Percentiles rank a stretch among this genome's conserved stretches.
Evolutionary conservation across 2,888 invertebrate species (phyloP).

Genomic region (Acanthococcus lagerstroemiae): DNA sequence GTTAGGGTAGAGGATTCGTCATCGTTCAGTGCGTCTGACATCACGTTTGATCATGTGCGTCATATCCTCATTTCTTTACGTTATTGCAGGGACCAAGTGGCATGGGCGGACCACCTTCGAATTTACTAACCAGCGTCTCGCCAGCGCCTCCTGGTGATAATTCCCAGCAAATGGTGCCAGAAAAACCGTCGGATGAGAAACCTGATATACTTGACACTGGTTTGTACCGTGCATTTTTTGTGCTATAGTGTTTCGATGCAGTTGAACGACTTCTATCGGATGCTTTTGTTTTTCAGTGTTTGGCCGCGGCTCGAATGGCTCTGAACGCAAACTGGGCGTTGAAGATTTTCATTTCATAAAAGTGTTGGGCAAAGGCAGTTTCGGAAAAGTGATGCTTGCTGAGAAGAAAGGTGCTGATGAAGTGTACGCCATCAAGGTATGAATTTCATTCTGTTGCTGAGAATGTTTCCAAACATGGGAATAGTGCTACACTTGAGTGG

Average conservation of each 20-base stretch:
- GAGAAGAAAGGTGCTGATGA: constrained; percentile 89
- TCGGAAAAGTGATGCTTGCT: constrained; percentile 97
- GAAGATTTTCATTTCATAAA: constrained; percentile 95
- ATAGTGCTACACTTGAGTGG: too few relatives aligned
- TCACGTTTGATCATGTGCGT: background rate
- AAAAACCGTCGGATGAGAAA: too few relatives aligned
- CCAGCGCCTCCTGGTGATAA: constrained; percentile 10
- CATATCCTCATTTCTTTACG: background rate
- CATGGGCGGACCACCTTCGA: constrained; percentile 17
- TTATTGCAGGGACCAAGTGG: constrained; percentile 13
- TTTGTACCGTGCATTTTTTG: too few relatives aligned
- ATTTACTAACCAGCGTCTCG: constrained; percentile 17
- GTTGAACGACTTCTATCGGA: too few relatives aligned
- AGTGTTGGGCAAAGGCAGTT: constrained; percentile 97
- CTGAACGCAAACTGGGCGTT: constrained; percentile 53
- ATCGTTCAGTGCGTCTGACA: background rate
- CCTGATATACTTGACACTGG: too few relatives aligned
- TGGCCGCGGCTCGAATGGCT: constrained; percentile 39
- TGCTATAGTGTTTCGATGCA: too few relatives aligned
- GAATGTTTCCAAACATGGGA: background rate
- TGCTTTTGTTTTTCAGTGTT: constrained; percentile 34
- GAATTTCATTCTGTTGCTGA: background rate
- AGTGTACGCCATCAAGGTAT: constrained; percentile 51
- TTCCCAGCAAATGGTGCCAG: background rate
- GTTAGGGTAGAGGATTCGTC: too few relatives aligned